These are phyloP conservation scores for Pycnonotus jocosus DNA, from an alignment of 2,113 vertebrate genomes.

Conservation along the genomic window DNA sequence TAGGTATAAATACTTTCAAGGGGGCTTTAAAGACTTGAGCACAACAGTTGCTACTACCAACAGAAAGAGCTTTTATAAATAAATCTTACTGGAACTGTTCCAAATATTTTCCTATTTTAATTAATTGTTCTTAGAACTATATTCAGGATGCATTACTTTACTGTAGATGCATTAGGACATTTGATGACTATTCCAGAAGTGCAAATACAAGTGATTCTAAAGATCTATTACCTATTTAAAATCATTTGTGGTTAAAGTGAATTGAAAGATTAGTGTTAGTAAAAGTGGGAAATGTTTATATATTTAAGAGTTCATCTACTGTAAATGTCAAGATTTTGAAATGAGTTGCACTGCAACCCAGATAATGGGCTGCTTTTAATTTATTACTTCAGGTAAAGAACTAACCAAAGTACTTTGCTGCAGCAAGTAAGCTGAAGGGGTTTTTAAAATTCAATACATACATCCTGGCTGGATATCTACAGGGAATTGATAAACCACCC, in stretches of 20 bases:
- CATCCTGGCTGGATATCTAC: neutral
- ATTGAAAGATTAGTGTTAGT: neutral
- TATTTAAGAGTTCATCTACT: neutral
- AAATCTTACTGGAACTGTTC: neutral
- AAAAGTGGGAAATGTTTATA: neutral
- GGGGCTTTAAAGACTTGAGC: neutral
- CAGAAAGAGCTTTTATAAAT: neutral
- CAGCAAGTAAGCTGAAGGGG: neutral
- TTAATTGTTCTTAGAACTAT: neutral
- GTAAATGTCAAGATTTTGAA: neutral
- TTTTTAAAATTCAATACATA: neutral
- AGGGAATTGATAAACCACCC: neutral
- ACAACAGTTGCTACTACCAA: neutral
- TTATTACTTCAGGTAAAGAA: slow-evolving; percentile 14
- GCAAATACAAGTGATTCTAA: neutral
- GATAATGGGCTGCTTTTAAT: neutral
- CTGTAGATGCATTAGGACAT: neutral
- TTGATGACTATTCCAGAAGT: neutral
- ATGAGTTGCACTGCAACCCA: neutral
- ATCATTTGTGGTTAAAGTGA: neutral
- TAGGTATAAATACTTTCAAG: neutral
- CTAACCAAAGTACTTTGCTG: neutral
- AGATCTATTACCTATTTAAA: neutral
- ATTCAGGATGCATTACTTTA: neutral
- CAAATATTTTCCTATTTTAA: neutral